phyloP scores from a whole-genome alignment of 2,797 vertebrate species.

The Tragopan temminckii region DNA sequence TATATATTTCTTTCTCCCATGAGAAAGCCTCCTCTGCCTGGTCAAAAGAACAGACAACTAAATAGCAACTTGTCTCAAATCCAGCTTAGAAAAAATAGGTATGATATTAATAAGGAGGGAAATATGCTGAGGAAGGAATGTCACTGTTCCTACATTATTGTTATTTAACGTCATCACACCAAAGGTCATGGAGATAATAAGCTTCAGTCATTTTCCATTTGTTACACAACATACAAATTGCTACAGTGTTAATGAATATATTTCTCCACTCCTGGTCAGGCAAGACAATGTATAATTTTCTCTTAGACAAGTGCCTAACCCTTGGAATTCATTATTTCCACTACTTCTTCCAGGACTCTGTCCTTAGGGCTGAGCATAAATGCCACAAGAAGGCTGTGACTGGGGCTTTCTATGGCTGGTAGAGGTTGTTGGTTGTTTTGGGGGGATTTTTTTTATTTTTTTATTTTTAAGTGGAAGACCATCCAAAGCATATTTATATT shows the following conservation, averaged over 20 bases:
- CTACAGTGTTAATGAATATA: constrained; percentile 30
- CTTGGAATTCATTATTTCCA: constrained; percentile 59
- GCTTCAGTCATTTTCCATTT: constrained; percentile 63
- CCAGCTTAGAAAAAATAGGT: not conserved
- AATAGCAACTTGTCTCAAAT: constrained; percentile 19
- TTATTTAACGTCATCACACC: constrained; percentile 60
- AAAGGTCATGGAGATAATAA: constrained; percentile 49
- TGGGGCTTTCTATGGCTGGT: not conserved
- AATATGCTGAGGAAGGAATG: constrained; percentile 46
- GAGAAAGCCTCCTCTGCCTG: not conserved
- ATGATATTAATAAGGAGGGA: constrained; percentile 45
- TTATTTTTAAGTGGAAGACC: not conserved
- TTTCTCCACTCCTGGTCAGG: constrained; percentile 2
- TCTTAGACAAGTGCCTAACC: constrained; percentile 31
- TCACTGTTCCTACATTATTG: constrained; percentile 55
- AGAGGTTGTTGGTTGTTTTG: too few species aligned
- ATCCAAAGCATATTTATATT: not conserved
- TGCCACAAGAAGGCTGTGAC: not conserved
- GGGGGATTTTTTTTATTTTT: too few species aligned
- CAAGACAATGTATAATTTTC: constrained; percentile 24
- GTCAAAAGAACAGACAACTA: not conserved
- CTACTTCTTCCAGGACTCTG: constrained; percentile 34
- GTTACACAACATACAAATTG: constrained; percentile 62
- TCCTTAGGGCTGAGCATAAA: constrained; percentile 39
- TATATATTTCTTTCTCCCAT: not conserved